Evolutionary conservation across 2,888 invertebrate genomes (phyloP), one percentile per base, ranked within the genome.

Genomic region (Hipparchia sbordonii): DNA sequence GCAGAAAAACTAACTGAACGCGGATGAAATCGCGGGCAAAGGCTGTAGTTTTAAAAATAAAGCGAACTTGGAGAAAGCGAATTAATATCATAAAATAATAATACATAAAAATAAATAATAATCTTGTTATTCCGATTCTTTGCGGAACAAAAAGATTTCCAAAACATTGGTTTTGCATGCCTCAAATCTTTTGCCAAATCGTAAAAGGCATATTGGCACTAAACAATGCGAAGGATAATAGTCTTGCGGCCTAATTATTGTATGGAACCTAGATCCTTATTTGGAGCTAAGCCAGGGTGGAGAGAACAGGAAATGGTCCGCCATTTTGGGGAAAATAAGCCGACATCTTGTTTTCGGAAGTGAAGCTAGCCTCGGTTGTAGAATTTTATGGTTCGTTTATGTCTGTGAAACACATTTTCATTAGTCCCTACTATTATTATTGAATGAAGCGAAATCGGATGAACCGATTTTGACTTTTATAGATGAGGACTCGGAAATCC

Each of bases 231-330:
- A 8, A 46, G 62, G 62, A 46, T 62, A 46, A 5, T 4, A n/a
- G 46, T 61, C 65, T 67, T 70, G 72, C 74, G 69, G 74, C 69
- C 76, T 79, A 78, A 75, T 76, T 77, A 76, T 77, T 62, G 12
- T 62, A 71, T 70, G 65, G 71, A 73, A 77, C 74, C 75, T 72
- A 73, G 73, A 77, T 72, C 68, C 74, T 75, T 72, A 73, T 74
- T 79, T 81, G 80, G 80, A 77, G 66, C 46, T 61, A 65, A 63
- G 81, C 82, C 80, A 81, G 75, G 77, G 70, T 23, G 8, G 13
- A 57, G 3, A 2, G 23, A 13, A 57, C 23, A 13, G 57, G 23
- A 57, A 57, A 57, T 23, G 57, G 23, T 57, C 57, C 57, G 23
- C 23, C 13, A 23, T 57, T 57, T 57, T 13, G 9, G 23, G 23